These are phyloP conservation scores for Dendrolimus kikuchii DNA, from an alignment of 1,140 invertebrate species.

Conservation along the genomic window DNA sequence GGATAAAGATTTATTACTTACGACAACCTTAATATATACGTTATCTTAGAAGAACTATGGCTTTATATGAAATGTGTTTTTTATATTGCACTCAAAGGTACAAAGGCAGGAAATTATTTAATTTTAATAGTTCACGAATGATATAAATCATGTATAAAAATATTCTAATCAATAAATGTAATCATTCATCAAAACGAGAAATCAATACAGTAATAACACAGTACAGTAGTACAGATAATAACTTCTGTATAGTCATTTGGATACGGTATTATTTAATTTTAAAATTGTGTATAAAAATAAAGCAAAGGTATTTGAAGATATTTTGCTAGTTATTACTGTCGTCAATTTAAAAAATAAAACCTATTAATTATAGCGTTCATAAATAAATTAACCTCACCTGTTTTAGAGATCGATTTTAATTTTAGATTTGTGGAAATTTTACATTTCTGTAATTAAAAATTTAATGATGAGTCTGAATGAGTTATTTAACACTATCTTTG, in stretches of 20 bases:
- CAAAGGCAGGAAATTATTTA: slow-evolving; percentile 4
- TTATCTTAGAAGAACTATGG: slow-evolving; percentile 32
- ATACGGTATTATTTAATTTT: too few relatives aligned
- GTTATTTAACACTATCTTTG: slow-evolving; percentile 36
- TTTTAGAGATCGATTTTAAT: neutral
- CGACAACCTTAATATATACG: slow-evolving; percentile 52
- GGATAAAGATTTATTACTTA: slow-evolving; percentile 46
- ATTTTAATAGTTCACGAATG: neutral
- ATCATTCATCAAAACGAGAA: too few relatives aligned
- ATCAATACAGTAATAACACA: too few relatives aligned
- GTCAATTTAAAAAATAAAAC: too few relatives aligned
- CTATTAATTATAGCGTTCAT: too few relatives aligned
- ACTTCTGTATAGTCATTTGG: too few relatives aligned
- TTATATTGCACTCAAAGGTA: slow-evolving; percentile 31
- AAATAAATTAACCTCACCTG: too few relatives aligned
- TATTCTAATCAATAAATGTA: neutral
- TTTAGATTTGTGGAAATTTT: slow-evolving; percentile 2
- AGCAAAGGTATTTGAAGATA: too few relatives aligned
- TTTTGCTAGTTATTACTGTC: too few relatives aligned
- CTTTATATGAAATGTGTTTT: slow-evolving; percentile 24
- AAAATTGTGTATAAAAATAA: too few relatives aligned
- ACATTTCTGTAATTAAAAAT: slow-evolving; percentile 1
- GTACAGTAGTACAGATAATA: too few relatives aligned
- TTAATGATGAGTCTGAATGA: slow-evolving; percentile 1
- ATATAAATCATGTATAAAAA: neutral